These are phyloP conservation scores for Parapristionchus giblindavisi DNA, from an alignment of 2,888 invertebrate genomes.

Conservation along the genomic window DNA sequence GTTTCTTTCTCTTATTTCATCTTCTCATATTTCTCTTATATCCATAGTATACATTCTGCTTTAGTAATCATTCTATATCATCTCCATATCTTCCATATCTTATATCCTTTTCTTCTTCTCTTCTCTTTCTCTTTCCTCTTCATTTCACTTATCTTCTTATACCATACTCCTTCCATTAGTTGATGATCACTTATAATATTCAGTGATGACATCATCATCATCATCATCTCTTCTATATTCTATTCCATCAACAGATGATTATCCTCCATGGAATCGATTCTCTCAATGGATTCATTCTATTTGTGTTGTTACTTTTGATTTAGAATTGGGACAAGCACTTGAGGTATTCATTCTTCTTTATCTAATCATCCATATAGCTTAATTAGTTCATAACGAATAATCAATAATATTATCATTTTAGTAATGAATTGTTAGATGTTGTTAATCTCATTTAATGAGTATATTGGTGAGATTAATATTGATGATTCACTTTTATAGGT, in stretches of 20 bases:
- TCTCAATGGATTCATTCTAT: conserved; percentile 96
- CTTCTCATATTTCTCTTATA: too few species aligned
- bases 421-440: too few species aligned
- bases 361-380: too few species aligned
- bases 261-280: conserved; percentile 73
- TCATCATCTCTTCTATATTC: background rate
- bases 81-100: background rate
- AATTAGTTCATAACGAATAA: too few species aligned
- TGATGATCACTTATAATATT: background rate
- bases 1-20: too few species aligned
- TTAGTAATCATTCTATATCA: too few species aligned
- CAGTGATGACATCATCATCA: background rate
- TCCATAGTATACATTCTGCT: too few species aligned
- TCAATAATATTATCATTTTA: too few species aligned
- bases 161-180: background rate
- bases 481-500: conserved; percentile 73
- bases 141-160: background rate
- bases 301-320: conserved; percentile 96
- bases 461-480: background rate
- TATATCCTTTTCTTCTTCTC: background rate
- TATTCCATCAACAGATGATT: background rate
- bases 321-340: conserved; percentile 97
- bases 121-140: background rate
- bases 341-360: conserved; percentile 76
- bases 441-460: background rate